Conservation (phyloP, 1,140 invertebrate species). For the Penaeus indicus region DNA sequence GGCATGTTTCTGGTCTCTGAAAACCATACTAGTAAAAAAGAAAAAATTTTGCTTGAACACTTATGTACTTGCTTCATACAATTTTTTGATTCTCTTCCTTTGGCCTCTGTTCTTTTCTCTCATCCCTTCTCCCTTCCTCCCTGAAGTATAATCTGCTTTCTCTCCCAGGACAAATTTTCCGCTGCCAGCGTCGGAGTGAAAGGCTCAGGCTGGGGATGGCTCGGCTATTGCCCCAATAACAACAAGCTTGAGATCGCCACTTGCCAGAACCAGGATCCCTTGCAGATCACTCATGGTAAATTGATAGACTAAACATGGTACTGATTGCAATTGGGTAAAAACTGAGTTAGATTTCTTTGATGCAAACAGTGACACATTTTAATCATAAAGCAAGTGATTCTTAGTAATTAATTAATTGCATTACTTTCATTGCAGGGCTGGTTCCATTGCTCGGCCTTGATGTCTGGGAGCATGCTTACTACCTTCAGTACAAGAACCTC, state of each 20-base stretch:
- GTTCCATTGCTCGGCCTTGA: slow-evolving; percentile 52
- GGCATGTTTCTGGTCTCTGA: no score
- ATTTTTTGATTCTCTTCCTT: no score
- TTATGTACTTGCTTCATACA: neutral
- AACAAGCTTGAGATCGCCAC: slow-evolving; percentile 86
- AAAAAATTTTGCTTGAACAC: neutral
- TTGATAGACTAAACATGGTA: neutral
- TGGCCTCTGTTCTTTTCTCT: no score
- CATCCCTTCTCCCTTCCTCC: no score
- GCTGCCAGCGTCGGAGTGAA: slow-evolving; percentile 64
- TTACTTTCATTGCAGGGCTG: slow-evolving; percentile 28
- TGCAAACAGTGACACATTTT: no score
- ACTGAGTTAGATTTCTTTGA: no score
- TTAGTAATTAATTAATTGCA: neutral
- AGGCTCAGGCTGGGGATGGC: slow-evolving; percentile 99
- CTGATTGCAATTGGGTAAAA: no score
- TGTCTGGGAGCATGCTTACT: slow-evolving; percentile 56
- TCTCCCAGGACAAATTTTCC: slow-evolving; percentile 61
- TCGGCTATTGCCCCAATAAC: slow-evolving; percentile 88
- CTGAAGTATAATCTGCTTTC: no score
- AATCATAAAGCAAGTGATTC: no score
- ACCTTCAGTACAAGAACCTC: slow-evolving; percentile 59
- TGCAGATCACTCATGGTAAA: slow-evolving; percentile 80
- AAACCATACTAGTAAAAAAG: neutral
- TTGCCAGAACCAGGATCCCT: slow-evolving; percentile 97